Percentiles rank a stretch among this genome's conserved stretches.
phyloP scores from a whole-genome alignment of 2,797 vertebrate species.

The Acrossocheilus fasciatus region DNA sequence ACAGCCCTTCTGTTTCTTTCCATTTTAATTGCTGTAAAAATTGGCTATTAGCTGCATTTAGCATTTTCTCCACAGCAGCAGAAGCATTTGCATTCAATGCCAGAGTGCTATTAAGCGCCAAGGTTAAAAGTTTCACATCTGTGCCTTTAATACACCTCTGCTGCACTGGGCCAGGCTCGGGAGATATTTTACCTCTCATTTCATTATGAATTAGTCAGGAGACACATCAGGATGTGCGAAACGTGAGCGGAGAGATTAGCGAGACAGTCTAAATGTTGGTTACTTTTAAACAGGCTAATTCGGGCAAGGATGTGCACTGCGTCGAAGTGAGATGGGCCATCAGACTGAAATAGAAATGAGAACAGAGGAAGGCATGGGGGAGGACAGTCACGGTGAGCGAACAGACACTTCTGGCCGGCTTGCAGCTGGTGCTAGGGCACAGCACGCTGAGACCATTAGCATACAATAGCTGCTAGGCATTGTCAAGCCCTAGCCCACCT shows the following conservation, averaged over 20 bases:
- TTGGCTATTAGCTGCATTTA: background rate
- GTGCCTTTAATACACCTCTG: background rate
- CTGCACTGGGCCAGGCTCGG: background rate
- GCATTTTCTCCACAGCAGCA: background rate
- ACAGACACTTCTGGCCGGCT: conserved; percentile 55
- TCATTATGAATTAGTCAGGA: conserved; percentile 43
- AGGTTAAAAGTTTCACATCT: conserved; percentile 15
- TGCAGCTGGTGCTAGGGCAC: conserved; percentile 58
- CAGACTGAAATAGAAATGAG: conserved; percentile 82
- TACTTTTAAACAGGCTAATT: conserved; percentile 77
- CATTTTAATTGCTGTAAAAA: background rate
- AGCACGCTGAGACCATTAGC: conserved; percentile 46
- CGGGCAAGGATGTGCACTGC: conserved; percentile 72
- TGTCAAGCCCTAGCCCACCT: conserved; percentile 1
- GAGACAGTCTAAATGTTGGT: conserved; percentile 72
- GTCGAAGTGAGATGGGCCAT: conserved; percentile 73
- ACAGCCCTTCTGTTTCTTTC: background rate
- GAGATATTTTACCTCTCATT: conserved; percentile 41
- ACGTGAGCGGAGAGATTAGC: conserved; percentile 60
- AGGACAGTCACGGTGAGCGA: conserved; percentile 58
- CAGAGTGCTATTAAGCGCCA: background rate
- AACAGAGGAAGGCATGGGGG: conserved; percentile 69
- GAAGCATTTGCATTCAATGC: background rate
- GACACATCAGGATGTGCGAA: conserved; percentile 40
- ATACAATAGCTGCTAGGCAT: conserved; percentile 50